Evolutionary conservation across 2,113 vertebrate genomes (phyloP).

Genomic region (Acanthochromis polyacanthus): DNA sequence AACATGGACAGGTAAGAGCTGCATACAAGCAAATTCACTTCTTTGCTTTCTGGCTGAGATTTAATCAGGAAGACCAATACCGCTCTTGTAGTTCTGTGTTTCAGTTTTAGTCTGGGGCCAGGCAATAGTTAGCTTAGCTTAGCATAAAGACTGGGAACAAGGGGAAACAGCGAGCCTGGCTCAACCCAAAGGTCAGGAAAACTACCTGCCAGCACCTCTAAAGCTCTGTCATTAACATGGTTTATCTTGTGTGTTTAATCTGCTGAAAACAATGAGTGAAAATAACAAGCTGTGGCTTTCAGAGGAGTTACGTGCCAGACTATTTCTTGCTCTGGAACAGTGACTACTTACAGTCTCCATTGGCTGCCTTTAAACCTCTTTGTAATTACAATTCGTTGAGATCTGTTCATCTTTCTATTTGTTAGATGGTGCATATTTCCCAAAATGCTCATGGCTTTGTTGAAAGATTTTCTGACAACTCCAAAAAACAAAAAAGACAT

Average conservation of each 20-base stretch:
- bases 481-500: conserved; percentile 19
- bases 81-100: no score
- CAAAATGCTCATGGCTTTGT: conserved; percentile 20
- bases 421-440: background rate
- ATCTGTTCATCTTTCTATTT: conserved; percentile 1
- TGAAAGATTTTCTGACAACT: background rate
- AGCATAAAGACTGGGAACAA: background rate
- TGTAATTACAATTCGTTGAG: background rate
- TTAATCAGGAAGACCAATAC: no score
- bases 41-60: background rate
- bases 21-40: background rate
- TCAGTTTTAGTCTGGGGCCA: background rate
- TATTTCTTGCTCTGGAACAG: background rate
- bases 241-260: conserved; percentile 7
- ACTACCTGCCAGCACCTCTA: background rate
- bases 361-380: background rate
- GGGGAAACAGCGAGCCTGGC: background rate
- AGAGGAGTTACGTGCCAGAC: background rate
- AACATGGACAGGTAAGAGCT: background rate
- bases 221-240: background rate
- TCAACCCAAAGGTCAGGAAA: background rate
- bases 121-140: background rate
- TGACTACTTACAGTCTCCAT: background rate
- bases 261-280: background rate
- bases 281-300: conserved; percentile 1